A percentile compares a stretch with the other conserved stretches of the same genome.
Conservation (phyloP, 2,888 invertebrate species). For the Limnephilus rhombicus region DNA sequence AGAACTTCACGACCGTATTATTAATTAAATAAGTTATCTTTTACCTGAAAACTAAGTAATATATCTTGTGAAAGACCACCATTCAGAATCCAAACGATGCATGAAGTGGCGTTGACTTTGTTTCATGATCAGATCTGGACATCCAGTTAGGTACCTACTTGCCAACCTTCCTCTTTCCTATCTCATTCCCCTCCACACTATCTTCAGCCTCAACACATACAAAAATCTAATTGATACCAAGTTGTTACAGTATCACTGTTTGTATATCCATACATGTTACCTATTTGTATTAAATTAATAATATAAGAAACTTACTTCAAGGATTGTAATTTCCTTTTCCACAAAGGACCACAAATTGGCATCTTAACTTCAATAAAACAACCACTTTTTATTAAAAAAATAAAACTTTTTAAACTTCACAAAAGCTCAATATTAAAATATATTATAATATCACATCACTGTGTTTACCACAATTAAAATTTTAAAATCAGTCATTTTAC, state of each 20-base stretch:
- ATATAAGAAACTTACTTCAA: not conserved
- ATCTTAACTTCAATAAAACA: constrained; percentile 5
- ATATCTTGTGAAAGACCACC: not conserved
- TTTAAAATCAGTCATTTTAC: not conserved
- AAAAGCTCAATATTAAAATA: not conserved
- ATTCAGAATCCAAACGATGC: not conserved
- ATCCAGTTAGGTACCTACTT: not conserved
- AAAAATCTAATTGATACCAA: too few relatives aligned
- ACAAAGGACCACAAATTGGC: constrained; percentile 37
- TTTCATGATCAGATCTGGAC: not conserved
- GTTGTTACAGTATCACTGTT: not conserved
- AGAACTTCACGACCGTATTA: not conserved
- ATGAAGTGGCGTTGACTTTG: not conserved
- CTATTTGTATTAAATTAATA: not conserved
- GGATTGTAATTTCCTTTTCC: constrained; percentile 31
- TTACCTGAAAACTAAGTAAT: not conserved
- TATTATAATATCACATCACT: not conserved
- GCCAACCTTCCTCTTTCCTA: not conserved
- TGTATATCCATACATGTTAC: not conserved
- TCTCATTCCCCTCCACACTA: not conserved
- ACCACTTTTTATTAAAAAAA: not conserved
- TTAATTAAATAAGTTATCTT: not conserved
- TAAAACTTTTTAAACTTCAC: not conserved
- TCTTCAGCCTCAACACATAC: not conserved
- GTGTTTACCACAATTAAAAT: not conserved